Evolutionary conservation across 2,113 vertebrate genomes (phyloP).

Genomic region (Petrocephalus microphthalmus): DNA sequence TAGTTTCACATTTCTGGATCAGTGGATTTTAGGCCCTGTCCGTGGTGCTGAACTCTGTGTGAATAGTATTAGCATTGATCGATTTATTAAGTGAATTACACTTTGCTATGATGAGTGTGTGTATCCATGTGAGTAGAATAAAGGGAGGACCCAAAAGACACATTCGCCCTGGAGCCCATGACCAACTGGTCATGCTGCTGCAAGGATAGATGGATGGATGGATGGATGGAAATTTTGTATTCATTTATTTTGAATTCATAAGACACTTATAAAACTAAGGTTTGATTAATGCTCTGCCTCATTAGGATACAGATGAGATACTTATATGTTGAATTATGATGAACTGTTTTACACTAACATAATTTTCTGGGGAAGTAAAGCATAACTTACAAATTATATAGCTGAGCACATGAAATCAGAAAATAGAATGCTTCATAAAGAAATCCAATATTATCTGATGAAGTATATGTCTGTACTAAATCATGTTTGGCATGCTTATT

Average conservation of each 20-base stretch:
- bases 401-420: neutral
- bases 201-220: neutral
- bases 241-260: neutral
- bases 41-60: too few species aligned
- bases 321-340: neutral
- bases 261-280: neutral
- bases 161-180: neutral
- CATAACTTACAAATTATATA: constrained; percentile 4
- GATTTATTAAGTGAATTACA: too few species aligned
- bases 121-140: too few species aligned
- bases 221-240: neutral
- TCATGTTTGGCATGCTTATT: neutral
- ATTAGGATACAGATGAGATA: neutral
- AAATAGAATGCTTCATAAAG: neutral
- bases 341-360: neutral
- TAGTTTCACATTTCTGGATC: too few species aligned
- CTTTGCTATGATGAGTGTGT: too few species aligned
- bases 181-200: neutral
- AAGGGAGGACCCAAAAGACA: too few species aligned
- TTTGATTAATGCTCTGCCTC: neutral
- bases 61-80: too few species aligned
- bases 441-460: neutral
- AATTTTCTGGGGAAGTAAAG: neutral
- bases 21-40: too few species aligned
- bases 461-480: neutral